Percentiles rank a stretch among this genome's conserved stretches.
These are phyloP conservation scores for Oligia strigilis DNA, from an alignment of 2,888 invertebrate species.

Conservation along the genomic window DNA sequence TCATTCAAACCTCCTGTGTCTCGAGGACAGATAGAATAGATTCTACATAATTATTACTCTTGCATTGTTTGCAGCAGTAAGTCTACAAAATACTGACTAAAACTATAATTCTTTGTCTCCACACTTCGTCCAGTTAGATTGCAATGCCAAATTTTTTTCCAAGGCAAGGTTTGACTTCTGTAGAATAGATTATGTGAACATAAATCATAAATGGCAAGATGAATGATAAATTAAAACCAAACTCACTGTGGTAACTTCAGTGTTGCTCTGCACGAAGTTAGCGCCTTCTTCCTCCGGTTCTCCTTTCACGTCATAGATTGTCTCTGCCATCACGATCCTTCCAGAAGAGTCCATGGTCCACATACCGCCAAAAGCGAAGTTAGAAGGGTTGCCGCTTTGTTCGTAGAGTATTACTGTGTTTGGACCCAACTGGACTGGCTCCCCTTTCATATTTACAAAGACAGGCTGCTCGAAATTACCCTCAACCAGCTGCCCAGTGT, in stretches of 20 bases:
- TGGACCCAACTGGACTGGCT: constrained; percentile 87
- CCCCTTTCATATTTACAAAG: constrained; percentile 89
- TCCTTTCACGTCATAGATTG: constrained; percentile 88
- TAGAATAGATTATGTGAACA: too few species aligned
- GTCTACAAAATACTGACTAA: too few species aligned
- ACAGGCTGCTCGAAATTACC: constrained; percentile 89
- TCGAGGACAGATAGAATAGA: too few species aligned
- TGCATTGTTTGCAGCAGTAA: too few species aligned
- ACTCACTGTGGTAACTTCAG: constrained; percentile 85
- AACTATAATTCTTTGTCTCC: too few species aligned
- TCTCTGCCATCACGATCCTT: constrained; percentile 89
- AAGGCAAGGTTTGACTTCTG: too few species aligned
- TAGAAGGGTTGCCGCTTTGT: constrained; percentile 87
- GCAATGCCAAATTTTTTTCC: too few species aligned
- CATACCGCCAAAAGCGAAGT: constrained; percentile 88
- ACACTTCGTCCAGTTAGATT: too few species aligned
- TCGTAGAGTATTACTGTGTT: constrained; percentile 89
- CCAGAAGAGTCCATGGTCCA: constrained; percentile 89
- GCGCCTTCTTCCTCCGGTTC: constrained; percentile 86
- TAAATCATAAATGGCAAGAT: not conserved
- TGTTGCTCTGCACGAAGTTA: constrained; percentile 84
- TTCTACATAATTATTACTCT: too few species aligned
- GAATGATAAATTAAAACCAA: constrained; percentile 20
- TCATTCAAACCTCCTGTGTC: too few species aligned
- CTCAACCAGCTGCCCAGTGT: constrained; percentile 86